Base-by-base conservation (phyloP, 1,140 invertebrate species). In the Pectinophora gossypiella region DNA sequence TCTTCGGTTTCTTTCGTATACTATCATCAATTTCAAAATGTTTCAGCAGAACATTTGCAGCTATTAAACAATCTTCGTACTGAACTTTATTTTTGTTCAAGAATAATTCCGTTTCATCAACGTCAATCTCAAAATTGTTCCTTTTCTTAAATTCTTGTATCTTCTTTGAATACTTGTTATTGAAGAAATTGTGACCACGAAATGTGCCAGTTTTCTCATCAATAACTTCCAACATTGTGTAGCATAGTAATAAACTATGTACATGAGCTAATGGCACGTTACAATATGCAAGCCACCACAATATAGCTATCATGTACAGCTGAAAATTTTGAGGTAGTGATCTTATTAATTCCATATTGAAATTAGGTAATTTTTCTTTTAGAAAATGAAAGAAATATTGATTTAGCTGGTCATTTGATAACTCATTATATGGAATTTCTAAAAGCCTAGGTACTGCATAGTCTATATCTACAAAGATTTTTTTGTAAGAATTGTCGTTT, bases 281-380 rank as follows among this genome's bases (percentile, higher is more conserved):
- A 83, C 84, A 73, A 90, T 89, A 69, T 76, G 85, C 38, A 89
- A 75, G 57, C 94, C 94, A 95, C 85, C 91, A 95, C 6, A 93
- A 83, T 1, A 94, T 77, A 10, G 89, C 79, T 32, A 91, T 76
- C 43, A 94, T 79, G 56, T 91, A 91, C 7, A 96, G 63, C 64
- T 90, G 89, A 77, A 93, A 91, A 52, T 91, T 85, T 18, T 73
- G 27, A 7, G 93, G 91, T 42, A 95, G 69, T 10, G 78, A 43
- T 1, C 89, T 56, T 48, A 92, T 52, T 54, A 76, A 42, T n/a
- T 53, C 44, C 51, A 85, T 51, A 59, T 74, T 56, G 63, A 71
- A 50, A 89, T 71, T 61, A 69, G 77, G 44, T 88, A 89, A 36
- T 89, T 85, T 53, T 70, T 66, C 52, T 84, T 76, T 58, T 87